Evolutionary conservation across 2,113 vertebrate genomes (phyloP).

Genomic region (Chascanopsetta lugubris): DNA sequence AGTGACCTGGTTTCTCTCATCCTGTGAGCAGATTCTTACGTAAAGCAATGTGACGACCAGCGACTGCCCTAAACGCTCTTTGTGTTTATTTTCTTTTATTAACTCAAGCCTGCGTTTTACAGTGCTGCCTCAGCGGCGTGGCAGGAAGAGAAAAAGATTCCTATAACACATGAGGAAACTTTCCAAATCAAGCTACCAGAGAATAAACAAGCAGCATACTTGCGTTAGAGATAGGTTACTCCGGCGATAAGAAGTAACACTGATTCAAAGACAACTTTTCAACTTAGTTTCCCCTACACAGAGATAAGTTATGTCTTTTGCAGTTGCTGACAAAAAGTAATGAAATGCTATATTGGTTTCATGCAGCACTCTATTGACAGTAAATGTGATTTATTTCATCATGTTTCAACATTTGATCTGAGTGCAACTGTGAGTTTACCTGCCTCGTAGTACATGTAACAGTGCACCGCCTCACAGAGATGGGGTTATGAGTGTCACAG

Average conservation of each 20-base stretch:
- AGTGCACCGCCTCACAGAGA: constrained; percentile 36
- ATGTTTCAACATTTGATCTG: constrained; percentile 6
- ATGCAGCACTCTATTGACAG: neutral
- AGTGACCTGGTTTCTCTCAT: constrained; percentile 37
- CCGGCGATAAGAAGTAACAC: constrained; percentile 1
- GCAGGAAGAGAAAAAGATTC: constrained; percentile 29
- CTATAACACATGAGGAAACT: constrained; percentile 13
- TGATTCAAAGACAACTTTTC: neutral
- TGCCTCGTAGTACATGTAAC: constrained; percentile 12
- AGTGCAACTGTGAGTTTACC: constrained; percentile 27
- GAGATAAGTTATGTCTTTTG: neutral
- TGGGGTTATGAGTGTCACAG: constrained; percentile 59
- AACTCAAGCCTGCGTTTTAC: constrained; percentile 37
- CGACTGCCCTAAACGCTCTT: constrained; percentile 17
- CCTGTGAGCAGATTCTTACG: constrained; percentile 30
- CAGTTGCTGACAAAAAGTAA: neutral
- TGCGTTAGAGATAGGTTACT: neutral
- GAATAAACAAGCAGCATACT: neutral
- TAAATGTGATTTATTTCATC: neutral
- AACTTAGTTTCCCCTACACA: constrained; percentile 1
- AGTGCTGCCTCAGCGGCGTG: constrained; percentile 19
- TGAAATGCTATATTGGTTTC: neutral
- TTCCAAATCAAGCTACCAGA: too few species aligned
- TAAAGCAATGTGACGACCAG: constrained; percentile 36
- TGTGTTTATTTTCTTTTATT: constrained; percentile 57